phyloP scores from a whole-genome alignment of 2,113 vertebrate species.

The Tragelaphus buxtoni region DNA sequence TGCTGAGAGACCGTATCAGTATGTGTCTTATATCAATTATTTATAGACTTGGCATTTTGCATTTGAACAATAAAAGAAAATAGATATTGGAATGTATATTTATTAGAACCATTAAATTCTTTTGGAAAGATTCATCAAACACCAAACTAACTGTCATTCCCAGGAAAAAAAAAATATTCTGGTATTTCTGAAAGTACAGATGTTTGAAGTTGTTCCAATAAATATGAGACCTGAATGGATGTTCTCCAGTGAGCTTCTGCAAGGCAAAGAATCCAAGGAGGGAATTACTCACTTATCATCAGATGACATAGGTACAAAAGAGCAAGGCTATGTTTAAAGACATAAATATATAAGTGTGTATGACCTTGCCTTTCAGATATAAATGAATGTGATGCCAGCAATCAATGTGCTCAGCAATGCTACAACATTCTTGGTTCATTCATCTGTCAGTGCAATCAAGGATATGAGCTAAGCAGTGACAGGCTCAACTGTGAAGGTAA shows the following conservation, averaged over 20 bases:
- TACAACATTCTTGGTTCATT: slow-evolving; percentile 94
- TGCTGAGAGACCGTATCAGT: slow-evolving; percentile 80
- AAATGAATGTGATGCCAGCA: slow-evolving; percentile 91
- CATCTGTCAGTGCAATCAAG: slow-evolving; percentile 94
- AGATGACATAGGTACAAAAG: slow-evolving; percentile 37
- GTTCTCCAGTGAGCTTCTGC: slow-evolving; percentile 62
- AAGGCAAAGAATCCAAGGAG: slow-evolving; percentile 39
- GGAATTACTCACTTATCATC: slow-evolving; percentile 49
- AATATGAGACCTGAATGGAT: slow-evolving; percentile 51
- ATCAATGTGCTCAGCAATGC: slow-evolving; percentile 93
- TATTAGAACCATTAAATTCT: slow-evolving; percentile 76
- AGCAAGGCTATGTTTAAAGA: slow-evolving; percentile 43
- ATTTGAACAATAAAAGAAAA: slow-evolving; percentile 68
- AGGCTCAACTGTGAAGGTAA: slow-evolving; percentile 93
- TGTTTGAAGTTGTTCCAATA: slow-evolving; percentile 56
- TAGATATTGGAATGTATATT: slow-evolving; percentile 67
- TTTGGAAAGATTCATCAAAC: slow-evolving; percentile 73
- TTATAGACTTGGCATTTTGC: slow-evolving; percentile 80
- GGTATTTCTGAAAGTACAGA: slow-evolving; percentile 61
- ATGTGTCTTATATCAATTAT: slow-evolving; percentile 79
- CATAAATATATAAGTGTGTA: background rate
- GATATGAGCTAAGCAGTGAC: slow-evolving; percentile 91
- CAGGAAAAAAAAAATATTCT: slow-evolving; percentile 69
- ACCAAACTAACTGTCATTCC: slow-evolving; percentile 73
- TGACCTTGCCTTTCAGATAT: slow-evolving; percentile 87